These are phyloP conservation scores for Corythornis vintsioides DNA, from an alignment of 2,113 vertebrate genomes.

Conservation along the genomic window DNA sequence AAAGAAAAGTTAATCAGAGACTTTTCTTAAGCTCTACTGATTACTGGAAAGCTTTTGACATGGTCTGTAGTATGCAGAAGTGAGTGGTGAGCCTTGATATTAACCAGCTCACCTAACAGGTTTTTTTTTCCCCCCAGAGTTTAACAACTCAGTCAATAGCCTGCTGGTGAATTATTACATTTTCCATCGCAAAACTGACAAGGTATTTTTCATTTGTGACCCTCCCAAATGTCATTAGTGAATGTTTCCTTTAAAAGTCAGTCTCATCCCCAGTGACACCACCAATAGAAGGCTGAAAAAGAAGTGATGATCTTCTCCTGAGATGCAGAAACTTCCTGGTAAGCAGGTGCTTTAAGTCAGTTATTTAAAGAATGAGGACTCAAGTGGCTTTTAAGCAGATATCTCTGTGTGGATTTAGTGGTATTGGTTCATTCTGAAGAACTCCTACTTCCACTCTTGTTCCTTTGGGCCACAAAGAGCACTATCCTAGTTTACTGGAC, in stretches of 20 bases:
- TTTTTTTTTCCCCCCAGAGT: neutral
- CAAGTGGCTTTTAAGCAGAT: neutral
- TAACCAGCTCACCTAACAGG: constrained; percentile 61
- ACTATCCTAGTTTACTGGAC: neutral
- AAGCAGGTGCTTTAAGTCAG: constrained; percentile 2
- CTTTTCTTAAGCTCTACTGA: constrained; percentile 70
- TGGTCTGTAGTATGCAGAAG: constrained; percentile 61
- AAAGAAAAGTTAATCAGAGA: constrained; percentile 73
- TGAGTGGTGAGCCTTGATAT: constrained; percentile 67
- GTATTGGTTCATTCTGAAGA: neutral
- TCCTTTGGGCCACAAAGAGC: neutral
- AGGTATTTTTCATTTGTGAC: constrained; percentile 1
- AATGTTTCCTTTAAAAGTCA: constrained; percentile 17
- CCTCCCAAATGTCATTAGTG: neutral
- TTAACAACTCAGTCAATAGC: constrained; percentile 19
- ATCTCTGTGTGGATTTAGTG: neutral
- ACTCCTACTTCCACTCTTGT: neutral
- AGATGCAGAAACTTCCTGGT: neutral
- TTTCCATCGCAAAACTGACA: constrained; percentile 46
- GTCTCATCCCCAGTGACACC: neutral
- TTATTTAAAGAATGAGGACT: neutral
- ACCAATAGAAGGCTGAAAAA: neutral
- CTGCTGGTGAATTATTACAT: constrained; percentile 33
- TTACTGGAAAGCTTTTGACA: constrained; percentile 69
- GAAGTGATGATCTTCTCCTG: neutral